Evolutionary conservation across 53 echinoderm and acorn worm genomes (phyloP).

Genomic region (Arbacia lixula): DNA sequence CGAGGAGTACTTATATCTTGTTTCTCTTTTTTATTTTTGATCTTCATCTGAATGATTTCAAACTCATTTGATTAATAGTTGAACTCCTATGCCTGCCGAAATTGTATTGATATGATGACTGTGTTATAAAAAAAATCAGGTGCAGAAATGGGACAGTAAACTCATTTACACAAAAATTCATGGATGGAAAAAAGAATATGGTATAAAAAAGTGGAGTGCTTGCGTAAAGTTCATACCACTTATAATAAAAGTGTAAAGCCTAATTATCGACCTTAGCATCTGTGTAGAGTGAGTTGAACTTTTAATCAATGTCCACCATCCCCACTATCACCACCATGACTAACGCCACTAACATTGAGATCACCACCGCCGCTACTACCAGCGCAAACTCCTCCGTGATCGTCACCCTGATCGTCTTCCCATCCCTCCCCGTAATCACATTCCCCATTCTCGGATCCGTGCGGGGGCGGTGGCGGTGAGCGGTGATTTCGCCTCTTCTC

Average conservation of each 20-base stretch:
- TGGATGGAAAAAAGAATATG: no score
- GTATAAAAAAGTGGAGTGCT: no score
- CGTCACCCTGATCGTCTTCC: background rate
- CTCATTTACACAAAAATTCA: no score
- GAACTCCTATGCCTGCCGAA: background rate
- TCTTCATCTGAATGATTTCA: no score
- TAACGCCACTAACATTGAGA: background rate
- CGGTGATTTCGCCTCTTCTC: background rate
- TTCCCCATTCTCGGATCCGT: no score
- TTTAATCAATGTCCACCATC: background rate
- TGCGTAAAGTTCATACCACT: conserved; percentile 34
- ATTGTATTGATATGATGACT: background rate
- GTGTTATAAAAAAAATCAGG: background rate
- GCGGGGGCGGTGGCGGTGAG: background rate
- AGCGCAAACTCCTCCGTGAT: background rate
- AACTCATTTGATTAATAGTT: no score
- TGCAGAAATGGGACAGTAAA: no score
- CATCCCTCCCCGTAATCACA: no score
- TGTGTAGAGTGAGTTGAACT: background rate
- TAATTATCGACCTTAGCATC: conserved; percentile 7
- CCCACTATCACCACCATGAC: background rate
- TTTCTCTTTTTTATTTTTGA: no score
- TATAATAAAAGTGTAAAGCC: background rate
- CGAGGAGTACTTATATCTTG: no score
- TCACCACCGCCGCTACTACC: background rate